Evolutionary conservation across 2,888 invertebrate species (phyloP).

Genomic region (Brachyopa scutellaris): DNA sequence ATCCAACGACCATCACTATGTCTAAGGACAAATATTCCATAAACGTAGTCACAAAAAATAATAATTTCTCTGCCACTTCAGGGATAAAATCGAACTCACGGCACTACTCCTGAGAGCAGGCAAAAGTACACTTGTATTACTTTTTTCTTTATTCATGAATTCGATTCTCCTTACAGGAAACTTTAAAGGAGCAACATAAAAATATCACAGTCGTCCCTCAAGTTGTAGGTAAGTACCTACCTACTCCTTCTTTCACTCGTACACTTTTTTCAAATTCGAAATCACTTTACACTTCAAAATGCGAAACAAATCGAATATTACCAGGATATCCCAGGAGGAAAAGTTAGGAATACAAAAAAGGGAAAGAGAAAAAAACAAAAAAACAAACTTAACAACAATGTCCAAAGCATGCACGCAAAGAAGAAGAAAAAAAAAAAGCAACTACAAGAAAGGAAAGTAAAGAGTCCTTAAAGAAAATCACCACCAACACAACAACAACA

Average conservation of each 20-base stretch:
- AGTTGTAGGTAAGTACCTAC: conserved; percentile 10
- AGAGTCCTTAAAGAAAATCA: conserved; percentile 34
- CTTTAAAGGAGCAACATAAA: conserved; percentile 7
- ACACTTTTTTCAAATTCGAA: conserved; percentile 46
- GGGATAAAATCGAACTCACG: conserved; percentile 1
- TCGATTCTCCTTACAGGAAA: conserved; percentile 41
- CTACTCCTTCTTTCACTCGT: conserved; percentile 40
- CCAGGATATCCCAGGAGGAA: conserved; percentile 20
- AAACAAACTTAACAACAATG: conserved; percentile 1
- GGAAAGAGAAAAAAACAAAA: conserved; percentile 11
- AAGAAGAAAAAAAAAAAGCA: conserved; percentile 40
- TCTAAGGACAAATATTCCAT: too few relatives aligned
- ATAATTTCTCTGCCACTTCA: too few relatives aligned
- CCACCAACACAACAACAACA: conserved; percentile 38
- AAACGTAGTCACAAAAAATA: too few relatives aligned
- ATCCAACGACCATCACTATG: too few relatives aligned
- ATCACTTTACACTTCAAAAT: conserved; percentile 57
- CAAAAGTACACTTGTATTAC: not conserved
- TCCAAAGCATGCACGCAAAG: conserved; percentile 38
- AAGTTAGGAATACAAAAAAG: too few relatives aligned
- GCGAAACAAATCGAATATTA: conserved; percentile 53
- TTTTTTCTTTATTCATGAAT: conserved; percentile 6
- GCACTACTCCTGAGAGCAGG: not conserved
- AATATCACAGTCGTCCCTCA: conserved; percentile 6
- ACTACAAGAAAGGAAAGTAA: conserved; percentile 43